Base-by-base conservation (phyloP, 2,888 invertebrate genomes). In the Morpho deidamia region DNA sequence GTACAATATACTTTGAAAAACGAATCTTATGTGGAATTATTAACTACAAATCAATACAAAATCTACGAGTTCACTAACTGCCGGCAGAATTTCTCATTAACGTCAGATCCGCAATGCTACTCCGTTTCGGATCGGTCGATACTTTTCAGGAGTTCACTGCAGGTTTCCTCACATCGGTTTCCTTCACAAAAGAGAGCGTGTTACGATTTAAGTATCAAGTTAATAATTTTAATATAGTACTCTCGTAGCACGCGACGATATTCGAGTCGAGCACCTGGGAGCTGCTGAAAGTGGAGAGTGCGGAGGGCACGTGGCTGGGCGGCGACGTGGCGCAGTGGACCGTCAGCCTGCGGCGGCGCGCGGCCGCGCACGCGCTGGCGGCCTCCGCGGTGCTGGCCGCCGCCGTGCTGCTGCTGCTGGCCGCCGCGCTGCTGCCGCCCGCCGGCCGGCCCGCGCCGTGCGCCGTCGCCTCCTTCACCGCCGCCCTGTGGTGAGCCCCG, bases 231-330 rank as follows among this genome's bases (percentile, higher is more conserved):
- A 8, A 5, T 12, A 38, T 1, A 33, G 11, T 39, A 10, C 11
- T 4, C n/a, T 11, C 45, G 14, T 44, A 60, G 56, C 53, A 55
- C 0, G 44, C 42, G 11, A 62, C 74, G 14, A 71, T 81, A 11
- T 78, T 76, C 61, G 82, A 83, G 63, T 62, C 75, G 7, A 81
- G 83, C 11, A 66, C 72, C 0, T 87, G 87, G 87, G 75, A 81
- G 64, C 67, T 83, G 56, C 34, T 64, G 51, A 53, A 68, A 11
- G 68, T 81, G 55, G 8, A 38, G n/a, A 61, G 14, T 45, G 44
- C 65, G 63, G 67, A 52, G 67, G 64, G 37, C 61, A 63, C 44
- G 54, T 58, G 51, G 66, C 51, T 41, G 61, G 64, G 58, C 7
- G 56, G 43, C 46, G 65, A 54, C 41, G 48, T 41, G 40, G 55